These are phyloP conservation scores for Cheiracanthium punctorium DNA, from an alignment of 2,888 invertebrate genomes.

Conservation along the genomic window DNA sequence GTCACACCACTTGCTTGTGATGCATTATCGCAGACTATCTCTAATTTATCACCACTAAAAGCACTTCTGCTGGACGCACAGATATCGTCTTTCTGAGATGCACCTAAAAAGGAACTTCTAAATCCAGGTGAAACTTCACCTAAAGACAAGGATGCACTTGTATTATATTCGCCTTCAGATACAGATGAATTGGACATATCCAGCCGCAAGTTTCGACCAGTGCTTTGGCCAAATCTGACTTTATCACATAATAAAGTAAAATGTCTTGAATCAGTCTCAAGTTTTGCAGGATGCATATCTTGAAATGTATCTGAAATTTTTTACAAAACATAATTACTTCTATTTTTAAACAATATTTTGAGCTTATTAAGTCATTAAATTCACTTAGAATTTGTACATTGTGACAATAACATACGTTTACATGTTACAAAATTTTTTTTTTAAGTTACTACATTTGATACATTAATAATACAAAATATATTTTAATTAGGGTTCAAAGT, in stretches of 20 bases:
- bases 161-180: constrained; percentile 36
- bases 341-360: no score
- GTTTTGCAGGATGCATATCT: not conserved
- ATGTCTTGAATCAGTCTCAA: not conserved
- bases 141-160: constrained; percentile 18
- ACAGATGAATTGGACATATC: constrained; percentile 23
- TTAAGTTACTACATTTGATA: not conserved
- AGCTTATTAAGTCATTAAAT: no score
- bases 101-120: not conserved
- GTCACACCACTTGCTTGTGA: not conserved
- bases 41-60: no score
- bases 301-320: not conserved
- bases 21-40: not conserved
- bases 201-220: not conserved
- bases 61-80: no score
- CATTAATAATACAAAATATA: not conserved
- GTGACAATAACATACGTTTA: no score
- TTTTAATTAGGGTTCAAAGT: not conserved
- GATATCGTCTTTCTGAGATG: no score
- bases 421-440: no score
- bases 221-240: not conserved
- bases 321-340: not conserved
- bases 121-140: constrained; percentile 20
- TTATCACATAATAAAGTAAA: not conserved
- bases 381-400: no score